Evolutionary conservation across 2,888 invertebrate species (phyloP), one percentile per base, ranked within the genome.

Genomic region (Crematogaster levior): DNA sequence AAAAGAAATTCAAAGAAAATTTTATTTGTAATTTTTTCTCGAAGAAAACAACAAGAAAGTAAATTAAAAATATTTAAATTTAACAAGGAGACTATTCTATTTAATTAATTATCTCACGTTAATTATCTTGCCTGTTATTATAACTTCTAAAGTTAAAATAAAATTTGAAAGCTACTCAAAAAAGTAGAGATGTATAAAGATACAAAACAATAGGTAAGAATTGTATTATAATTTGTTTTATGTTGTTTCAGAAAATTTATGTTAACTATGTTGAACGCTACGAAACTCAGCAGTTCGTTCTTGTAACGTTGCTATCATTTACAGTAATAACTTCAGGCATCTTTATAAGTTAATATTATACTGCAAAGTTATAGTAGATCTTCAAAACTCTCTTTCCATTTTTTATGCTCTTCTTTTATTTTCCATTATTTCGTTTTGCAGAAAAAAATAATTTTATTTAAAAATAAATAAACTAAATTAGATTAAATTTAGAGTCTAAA

Each of bases 111-210:
- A 73, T 40, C 27, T 61, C 43, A n/a, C n/a, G n/a, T 60, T 60
- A 60, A 72, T 60, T 61, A 74, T 61, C 46, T 74, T 15, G 21
- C 30, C 5, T 10, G 5, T 46, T 46, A 63, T 74, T 48, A n/a
- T n/a, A 63, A 63, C 15, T 74, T 74, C 0, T 34, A 3, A 73
- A 46, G 21, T 46, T 58, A 5, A 58, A 72, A 40, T 58, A 72
- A 27, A 70, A 37, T 37, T 53, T n/a, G 21, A 30, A 46, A 53
- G 6, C 27, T n/a, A n/a, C n/a, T 15, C 12, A 21, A 21, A 72
- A 37, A 58, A 5, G 5, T 6, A 46, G 15, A 34, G 6, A 21
- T 46, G 5, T 7, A 73, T 21, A 34, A 46, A 46, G 15, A 74
- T 34, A 43, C n/a, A 46, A 21, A 61, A 34, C n/a, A 40, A 40